Base-by-base conservation (phyloP, 2,797 vertebrate species). In the Coregonus ussuriensis region DNA sequence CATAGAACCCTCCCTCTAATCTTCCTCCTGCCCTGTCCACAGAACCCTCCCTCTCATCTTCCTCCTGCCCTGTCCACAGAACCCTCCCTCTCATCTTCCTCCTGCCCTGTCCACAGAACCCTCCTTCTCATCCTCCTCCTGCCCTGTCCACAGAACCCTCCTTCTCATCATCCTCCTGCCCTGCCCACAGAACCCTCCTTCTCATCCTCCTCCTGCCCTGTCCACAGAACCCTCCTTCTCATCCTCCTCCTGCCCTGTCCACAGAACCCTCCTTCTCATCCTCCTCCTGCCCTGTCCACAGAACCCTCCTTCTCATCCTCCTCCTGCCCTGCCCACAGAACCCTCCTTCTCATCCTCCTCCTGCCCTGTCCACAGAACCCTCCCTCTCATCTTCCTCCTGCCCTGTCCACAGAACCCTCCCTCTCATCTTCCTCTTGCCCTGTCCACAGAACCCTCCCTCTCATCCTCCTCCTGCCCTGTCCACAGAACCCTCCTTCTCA, bases 331-430 rank as follows among this genome's bases (percentile, higher is more conserved):
- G 6, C 15, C 15, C 25, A 31, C 25, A 53, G 33, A 25, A 25
- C 25, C 25, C 25, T 72, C 69, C 35, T 65, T 37, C 72, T 63
- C 33, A 52, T 52, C n/a, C n/a, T n/a, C n/a, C n/a, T n/a, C n/a
- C n/a, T n/a, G n/a, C 71, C 52, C 63, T 66, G 53, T 41, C 53
- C 63, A 25, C 25, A 25, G 25, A 25, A 25, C 25, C 25, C 25
- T 72, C 69, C 35, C 71, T 37, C 72, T 63, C 33, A 52, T 52
- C 41, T 35, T 70, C 59, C 14, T 51, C n/a, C n/a, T 15, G 6
- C 21, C 29, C 33, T 71, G 6, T 15, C 15, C 25, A 31, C 25
- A 53, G 33, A 25, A 25, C 25, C 25, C 25, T 72, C 69, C 35
- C 71, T 37, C 72, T 63, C 33, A 52, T 52, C 41, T 37, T 70